Base-by-base conservation (phyloP, 2,113 vertebrate genomes). In the Triplophysa rosa region DNA sequence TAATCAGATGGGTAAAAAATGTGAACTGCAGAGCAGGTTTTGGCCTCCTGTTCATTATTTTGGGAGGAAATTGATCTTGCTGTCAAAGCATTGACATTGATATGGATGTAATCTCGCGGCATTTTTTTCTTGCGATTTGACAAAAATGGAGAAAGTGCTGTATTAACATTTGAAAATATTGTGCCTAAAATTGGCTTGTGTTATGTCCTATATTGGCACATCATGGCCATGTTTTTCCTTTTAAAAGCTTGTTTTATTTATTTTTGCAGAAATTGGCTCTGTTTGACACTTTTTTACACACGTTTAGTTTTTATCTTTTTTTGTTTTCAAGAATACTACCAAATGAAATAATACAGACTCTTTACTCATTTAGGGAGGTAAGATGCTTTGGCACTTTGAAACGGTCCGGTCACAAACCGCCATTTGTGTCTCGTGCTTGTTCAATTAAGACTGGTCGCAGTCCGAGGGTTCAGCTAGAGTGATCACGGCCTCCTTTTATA, bases 351-450 rank as follows among this genome's bases (percentile, higher is more conserved):
- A 21, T 2, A 2, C 5, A 19, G 16, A 10, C 17, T 63, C 7
- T 29, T 1, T 29, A 42, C 9, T 17, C 14, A 52, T 69, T 52
- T 29, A 49, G 14, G 45, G 67, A 69, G 67, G 45, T 29, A 33
- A 33, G 29, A 33, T 33, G 26, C 26, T 29, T 29, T 29, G 26
- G 26, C 26, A 91, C 91, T 93, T 93, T 91, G 92, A 91, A 85
- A 77, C 83, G 86, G 90, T 95, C 93, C 93, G 93, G 92, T 92
- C 90, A 93, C 93, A 91, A 91, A 92, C 89, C 88, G 88, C 92
- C 91, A 92, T 93, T 93, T 91, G 90, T 92, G 90, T 92, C 92
- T 92, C 90, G 89, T 93, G 90, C 93, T 90, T 92, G 90, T 92
- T 93, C 92, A 93, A 78, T 86, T 88, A 83, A 85, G 73, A 66